Evolutionary conservation across 2,113 vertebrate species (phyloP).

Genomic region (Embiotoca jacksoni): DNA sequence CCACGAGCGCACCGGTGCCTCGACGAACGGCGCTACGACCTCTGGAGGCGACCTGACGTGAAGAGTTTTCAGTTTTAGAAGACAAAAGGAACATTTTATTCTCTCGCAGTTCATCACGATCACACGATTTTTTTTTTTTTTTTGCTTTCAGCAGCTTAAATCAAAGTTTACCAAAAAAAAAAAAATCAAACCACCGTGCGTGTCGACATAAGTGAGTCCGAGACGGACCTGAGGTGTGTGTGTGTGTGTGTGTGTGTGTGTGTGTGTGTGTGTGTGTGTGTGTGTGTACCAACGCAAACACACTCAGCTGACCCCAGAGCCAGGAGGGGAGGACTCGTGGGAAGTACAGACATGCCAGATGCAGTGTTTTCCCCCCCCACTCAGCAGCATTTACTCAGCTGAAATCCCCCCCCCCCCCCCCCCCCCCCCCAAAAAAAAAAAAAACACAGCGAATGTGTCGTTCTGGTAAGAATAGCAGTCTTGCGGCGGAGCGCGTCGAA

Average conservation of each 20-base stretch:
- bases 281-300: no score
- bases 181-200: slow-evolving; percentile 18
- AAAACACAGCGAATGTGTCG: slow-evolving; percentile 64
- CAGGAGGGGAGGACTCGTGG: slow-evolving; percentile 35
- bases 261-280: no score
- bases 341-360: slow-evolving; percentile 68
- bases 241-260: no score
- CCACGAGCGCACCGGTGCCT: no score
- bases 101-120: no score
- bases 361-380: slow-evolving; percentile 29
- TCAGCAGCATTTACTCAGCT: slow-evolving; percentile 78
- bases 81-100: no score
- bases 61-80: no score
- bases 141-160: not conserved
- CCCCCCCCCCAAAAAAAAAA: no score
- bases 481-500: slow-evolving; percentile 64
- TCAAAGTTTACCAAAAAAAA: not conserved
- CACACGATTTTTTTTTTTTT: not conserved
- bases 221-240: slow-evolving; percentile 17
- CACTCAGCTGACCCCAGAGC: slow-evolving; percentile 23
- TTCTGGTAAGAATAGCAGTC: slow-evolving; percentile 76
- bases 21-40: no score
- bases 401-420: slow-evolving; percentile 32
- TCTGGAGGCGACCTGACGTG: no score
- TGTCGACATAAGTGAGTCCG: slow-evolving; percentile 5